Evolutionary conservation across 2,113 vertebrate genomes (phyloP).

Genomic region (Megatriorchis doriae): DNA sequence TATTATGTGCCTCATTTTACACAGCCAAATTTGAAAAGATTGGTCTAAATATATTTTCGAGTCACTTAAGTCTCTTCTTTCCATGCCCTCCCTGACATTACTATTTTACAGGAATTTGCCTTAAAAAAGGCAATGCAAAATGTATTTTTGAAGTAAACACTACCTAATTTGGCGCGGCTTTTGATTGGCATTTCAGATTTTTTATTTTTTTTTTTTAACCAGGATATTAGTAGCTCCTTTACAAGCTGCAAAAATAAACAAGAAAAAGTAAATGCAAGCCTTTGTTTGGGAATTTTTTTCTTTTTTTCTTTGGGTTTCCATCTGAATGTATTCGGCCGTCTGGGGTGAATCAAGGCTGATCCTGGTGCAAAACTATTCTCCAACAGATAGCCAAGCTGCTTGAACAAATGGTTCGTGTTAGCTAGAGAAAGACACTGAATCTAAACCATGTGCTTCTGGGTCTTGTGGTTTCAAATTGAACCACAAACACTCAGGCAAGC

Average conservation of each 20-base stretch:
- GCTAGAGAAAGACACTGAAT: conserved; percentile 66
- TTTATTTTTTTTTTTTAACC: background rate
- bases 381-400: conserved; percentile 68
- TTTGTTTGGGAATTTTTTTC: conserved; percentile 59
- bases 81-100: background rate
- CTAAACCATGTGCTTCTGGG: conserved; percentile 72
- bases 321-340: conserved; percentile 54
- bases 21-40: background rate
- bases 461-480: conserved; percentile 71
- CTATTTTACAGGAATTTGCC: conserved; percentile 13
- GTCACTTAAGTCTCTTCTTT: background rate
- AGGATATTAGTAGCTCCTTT: conserved; percentile 55
- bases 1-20: background rate
- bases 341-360: conserved; percentile 64
- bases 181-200: conserved; percentile 68
- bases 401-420: conserved; percentile 76
- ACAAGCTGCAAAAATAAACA: conserved; percentile 74
- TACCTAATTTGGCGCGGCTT: conserved; percentile 49
- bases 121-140: conserved; percentile 4
- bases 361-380: conserved; percentile 59
- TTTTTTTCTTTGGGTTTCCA: conserved; percentile 51
- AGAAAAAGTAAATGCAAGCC: conserved; percentile 44
- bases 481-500: conserved; percentile 61
- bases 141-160: conserved; percentile 53
- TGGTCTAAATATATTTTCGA: background rate